Percentiles rank a stretch among this genome's conserved stretches.
Conservation (phyloP, 2,888 invertebrate genomes). For the Hymenopus coronatus region DNA sequence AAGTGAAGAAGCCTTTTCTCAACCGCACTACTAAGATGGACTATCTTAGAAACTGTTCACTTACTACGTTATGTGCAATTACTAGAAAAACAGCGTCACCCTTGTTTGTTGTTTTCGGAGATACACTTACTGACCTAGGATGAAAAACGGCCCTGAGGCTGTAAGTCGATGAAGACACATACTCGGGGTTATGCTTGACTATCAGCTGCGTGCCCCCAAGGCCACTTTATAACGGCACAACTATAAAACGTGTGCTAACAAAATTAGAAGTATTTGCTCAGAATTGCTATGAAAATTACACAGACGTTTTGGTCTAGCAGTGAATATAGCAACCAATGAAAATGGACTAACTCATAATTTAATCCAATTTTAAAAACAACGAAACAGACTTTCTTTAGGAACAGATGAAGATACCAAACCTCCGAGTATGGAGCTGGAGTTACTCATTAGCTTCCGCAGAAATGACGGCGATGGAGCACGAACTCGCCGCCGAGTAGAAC, state of each 20-base stretch:
- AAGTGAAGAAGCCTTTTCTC: no score
- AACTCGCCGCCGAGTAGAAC: background rate
- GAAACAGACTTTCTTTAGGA: background rate
- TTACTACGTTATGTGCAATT: background rate
- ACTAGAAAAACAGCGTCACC: no score
- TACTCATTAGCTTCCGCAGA: background rate
- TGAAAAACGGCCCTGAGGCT: background rate
- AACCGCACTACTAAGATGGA: no score
- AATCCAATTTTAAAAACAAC: background rate
- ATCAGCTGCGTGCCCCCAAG: background rate
- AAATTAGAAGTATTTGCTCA: background rate
- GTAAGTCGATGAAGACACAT: background rate
- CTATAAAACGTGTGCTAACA: background rate
- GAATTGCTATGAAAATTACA: background rate
- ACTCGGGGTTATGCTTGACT: background rate
- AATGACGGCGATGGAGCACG: background rate
- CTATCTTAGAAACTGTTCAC: background rate
- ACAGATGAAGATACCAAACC: background rate
- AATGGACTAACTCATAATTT: background rate
- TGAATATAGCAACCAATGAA: background rate
- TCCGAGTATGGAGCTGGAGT: background rate
- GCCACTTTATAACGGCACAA: background rate
- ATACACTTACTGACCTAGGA: conserved; percentile 1
- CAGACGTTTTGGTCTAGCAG: background rate
- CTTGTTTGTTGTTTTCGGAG: background rate